Percentiles rank a stretch among this genome's conserved stretches.
Evolutionary conservation across 2,888 invertebrate species (phyloP).

Genomic region (Campoplex capitator): DNA sequence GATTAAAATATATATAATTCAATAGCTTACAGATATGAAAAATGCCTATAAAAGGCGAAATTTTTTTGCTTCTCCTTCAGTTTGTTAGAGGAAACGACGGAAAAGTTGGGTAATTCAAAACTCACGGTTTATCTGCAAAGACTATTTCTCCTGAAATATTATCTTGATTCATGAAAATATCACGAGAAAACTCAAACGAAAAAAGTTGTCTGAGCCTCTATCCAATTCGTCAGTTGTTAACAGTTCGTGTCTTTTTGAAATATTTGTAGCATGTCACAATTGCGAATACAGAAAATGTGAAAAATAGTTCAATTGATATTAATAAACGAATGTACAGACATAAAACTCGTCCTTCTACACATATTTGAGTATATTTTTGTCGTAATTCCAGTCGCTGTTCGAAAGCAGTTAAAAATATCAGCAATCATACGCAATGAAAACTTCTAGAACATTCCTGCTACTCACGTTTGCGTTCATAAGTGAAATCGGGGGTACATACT

Average conservation of each 20-base stretch:
- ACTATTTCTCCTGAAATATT: neutral
- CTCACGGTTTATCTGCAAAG: neutral
- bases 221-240: too few species aligned
- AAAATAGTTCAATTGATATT: neutral
- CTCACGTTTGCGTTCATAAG: neutral
- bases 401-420: neutral
- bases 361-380: neutral
- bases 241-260: neutral
- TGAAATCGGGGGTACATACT: neutral
- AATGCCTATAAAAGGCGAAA: neutral
- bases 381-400: neutral
- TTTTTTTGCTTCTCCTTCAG: neutral
- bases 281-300: too few species aligned
- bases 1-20: too few species aligned
- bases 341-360: neutral
- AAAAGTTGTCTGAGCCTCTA: too few species aligned
- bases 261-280: too few species aligned
- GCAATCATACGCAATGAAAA: neutral
- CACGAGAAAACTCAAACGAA: too few species aligned
- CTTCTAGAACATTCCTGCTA: neutral
- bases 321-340: neutral
- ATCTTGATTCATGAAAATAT: neutral
- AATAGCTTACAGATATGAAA: too few species aligned
- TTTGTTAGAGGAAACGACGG: neutral
- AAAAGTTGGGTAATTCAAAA: neutral